Evolutionary conservation across 2,888 invertebrate genomes (phyloP), one percentile per base, ranked within the genome.

Genomic region (Eristalis tenax): DNA sequence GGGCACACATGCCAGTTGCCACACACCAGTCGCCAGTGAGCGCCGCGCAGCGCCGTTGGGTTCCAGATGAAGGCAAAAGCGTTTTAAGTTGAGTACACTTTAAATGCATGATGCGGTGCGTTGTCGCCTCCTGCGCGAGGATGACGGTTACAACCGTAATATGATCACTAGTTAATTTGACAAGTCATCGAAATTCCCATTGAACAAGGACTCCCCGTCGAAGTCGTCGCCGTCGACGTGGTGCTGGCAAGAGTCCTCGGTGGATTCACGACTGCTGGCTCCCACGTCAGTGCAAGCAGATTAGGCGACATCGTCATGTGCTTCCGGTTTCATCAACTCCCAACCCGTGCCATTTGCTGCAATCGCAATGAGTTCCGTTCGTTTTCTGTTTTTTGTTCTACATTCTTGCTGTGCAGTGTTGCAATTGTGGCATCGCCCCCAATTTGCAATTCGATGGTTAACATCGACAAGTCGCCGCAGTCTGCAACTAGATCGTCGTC

Each of bases 91-190:
- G 28, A 40, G 28, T 43, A 43, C 66, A 68, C 59, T 68, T 76
- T 40, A 61, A 76, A 68, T 61, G 28, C 40, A 50, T 8, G 50
- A 50, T 18, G 50, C 50, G 22, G 68, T 65, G 35, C 79, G 69
- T 22, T 13, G 35, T 43, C 35, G 15, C 15, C 40, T 22, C 77
- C 77, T 78, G 68, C 65, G 50, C 77, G 74, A 83, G 18, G 50
- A 18, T 50, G 50, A 74, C 73, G 78, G 64, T 86, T 78, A 57
- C 59, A 59, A 65, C 15, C 35, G 59, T 78, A 86, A 82, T 83
- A 50, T 78, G 78, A 87, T 87, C 79, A 83, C 79, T 76, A 68
- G 79, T 79, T 83, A 83, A 87, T 87, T 87, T 83, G 83, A 83
- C 87, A 79, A 87, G 75, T 80, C 83, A 83, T 87, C 71, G 70